phyloP scores from a whole-genome alignment of 2,113 vertebrate genomes.

The Mormoops blainvillei region DNA sequence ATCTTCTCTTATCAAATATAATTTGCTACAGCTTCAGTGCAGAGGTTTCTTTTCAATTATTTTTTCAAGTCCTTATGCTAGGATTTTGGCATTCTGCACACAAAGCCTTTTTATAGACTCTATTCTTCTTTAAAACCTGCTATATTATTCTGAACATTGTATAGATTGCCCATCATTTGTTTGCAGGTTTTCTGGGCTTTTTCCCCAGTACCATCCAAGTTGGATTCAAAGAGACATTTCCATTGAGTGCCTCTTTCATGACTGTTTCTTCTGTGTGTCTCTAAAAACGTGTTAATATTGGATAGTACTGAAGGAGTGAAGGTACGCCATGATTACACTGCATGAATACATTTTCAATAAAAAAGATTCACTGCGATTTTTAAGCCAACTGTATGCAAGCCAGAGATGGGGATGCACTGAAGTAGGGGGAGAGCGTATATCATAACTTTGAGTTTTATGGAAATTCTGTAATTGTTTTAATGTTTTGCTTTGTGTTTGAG shows the following conservation, averaged over 20 bases:
- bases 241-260: slow-evolving; percentile 34
- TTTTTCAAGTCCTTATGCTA: slow-evolving; percentile 7
- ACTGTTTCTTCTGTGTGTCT: slow-evolving; percentile 39
- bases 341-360: not conserved
- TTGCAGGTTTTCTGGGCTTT: slow-evolving; percentile 37
- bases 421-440: not conserved
- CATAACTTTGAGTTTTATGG: not conserved
- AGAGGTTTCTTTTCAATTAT: slow-evolving; percentile 21
- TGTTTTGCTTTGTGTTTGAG: not conserved
- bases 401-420: not conserved
- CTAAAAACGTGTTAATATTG: slow-evolving; percentile 35
- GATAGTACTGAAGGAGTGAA: not conserved
- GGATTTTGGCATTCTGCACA: slow-evolving; percentile 45
- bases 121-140: not conserved
- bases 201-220: slow-evolving; percentile 27
- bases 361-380: not conserved
- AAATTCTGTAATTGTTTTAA: not conserved
- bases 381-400: not conserved
- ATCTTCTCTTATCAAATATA: slow-evolving; percentile 41
- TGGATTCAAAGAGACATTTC: slow-evolving; percentile 30
- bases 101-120: not conserved
- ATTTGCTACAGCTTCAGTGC: not conserved
- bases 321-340: not conserved
- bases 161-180: not conserved
- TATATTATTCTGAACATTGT: not conserved